These are phyloP conservation scores for Puntigrus tetrazona DNA, from an alignment of 2,113 vertebrate genomes.

Conservation along the genomic window DNA sequence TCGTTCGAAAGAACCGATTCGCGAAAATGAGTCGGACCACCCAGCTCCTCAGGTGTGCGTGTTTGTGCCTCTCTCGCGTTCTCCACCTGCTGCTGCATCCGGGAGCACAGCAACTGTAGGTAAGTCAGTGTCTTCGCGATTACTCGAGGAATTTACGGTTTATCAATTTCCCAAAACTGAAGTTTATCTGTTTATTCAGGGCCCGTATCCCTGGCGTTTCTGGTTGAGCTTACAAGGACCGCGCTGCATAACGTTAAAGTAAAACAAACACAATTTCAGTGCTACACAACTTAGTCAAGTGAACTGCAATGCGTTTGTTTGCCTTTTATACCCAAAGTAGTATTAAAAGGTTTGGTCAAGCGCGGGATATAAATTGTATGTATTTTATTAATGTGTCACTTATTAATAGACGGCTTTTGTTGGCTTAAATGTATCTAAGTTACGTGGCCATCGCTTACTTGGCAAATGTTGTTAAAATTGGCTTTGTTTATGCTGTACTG, in stretches of 20 bases:
- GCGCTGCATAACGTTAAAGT: neutral
- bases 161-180: neutral
- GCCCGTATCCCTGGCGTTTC: neutral
- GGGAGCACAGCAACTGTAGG: neutral
- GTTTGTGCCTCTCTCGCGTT: neutral
- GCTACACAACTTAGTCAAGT: neutral
- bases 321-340: neutral
- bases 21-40: neutral
- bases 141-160: neutral
- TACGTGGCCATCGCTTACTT: neutral
- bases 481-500: neutral
- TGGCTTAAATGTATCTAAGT: neutral
- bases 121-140: neutral
- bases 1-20: conserved; percentile 14
- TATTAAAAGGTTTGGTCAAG: neutral
- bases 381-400: neutral
- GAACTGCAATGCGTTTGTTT: neutral
- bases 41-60: neutral
- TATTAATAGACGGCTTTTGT: neutral
- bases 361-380: neutral
- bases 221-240: neutral
- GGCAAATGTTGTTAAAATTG: conserved; percentile 2
- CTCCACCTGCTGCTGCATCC: conserved; percentile 30
- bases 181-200: neutral
- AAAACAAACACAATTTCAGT: neutral